phyloP scores from a whole-genome alignment of 2,888 invertebrate genomes.

The Julus scandinavius region DNA sequence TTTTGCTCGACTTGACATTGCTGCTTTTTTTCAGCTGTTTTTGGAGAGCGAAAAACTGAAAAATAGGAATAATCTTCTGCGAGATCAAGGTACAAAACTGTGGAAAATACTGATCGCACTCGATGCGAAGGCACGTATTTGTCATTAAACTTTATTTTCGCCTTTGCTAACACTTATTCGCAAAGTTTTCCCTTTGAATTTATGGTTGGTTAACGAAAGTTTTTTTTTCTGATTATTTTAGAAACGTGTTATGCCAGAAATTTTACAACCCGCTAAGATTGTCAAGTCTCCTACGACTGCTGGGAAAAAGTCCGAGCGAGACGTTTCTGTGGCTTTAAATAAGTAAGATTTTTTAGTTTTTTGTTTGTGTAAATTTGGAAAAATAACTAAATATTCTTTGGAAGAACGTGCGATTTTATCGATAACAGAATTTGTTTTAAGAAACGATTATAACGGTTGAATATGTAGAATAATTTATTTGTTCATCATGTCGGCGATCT shows the following conservation, averaged over 20 bases:
- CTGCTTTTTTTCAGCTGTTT: constrained; percentile 48
- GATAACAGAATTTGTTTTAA: too few relatives aligned
- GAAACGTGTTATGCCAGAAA: constrained; percentile 63
- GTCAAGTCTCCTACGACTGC: constrained; percentile 62
- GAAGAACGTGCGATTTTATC: too few relatives aligned
- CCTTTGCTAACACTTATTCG: too few relatives aligned
- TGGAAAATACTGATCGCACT: constrained; percentile 46
- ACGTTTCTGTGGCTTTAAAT: constrained; percentile 58
- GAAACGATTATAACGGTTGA: too few relatives aligned
- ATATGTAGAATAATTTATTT: too few relatives aligned
- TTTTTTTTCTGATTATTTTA: constrained; percentile 53
- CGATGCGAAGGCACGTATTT: constrained; percentile 53
- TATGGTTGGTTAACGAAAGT: too few relatives aligned
- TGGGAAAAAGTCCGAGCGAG: constrained; percentile 59
- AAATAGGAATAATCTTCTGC: neutral
- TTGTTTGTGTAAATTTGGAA: too few relatives aligned
- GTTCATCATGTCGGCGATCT: too few relatives aligned
- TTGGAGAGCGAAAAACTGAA: constrained; percentile 45
- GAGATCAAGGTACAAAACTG: constrained; percentile 33
- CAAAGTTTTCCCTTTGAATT: too few relatives aligned
- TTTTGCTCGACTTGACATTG: too few relatives aligned
- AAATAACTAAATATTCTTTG: too few relatives aligned
- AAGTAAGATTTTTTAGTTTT: constrained; percentile 58
- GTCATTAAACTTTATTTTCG: too few relatives aligned
- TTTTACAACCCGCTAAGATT: constrained; percentile 61